These are phyloP conservation scores for Campylomormyrus numenius DNA, from an alignment of 2,113 vertebrate species.

Conservation along the genomic window DNA sequence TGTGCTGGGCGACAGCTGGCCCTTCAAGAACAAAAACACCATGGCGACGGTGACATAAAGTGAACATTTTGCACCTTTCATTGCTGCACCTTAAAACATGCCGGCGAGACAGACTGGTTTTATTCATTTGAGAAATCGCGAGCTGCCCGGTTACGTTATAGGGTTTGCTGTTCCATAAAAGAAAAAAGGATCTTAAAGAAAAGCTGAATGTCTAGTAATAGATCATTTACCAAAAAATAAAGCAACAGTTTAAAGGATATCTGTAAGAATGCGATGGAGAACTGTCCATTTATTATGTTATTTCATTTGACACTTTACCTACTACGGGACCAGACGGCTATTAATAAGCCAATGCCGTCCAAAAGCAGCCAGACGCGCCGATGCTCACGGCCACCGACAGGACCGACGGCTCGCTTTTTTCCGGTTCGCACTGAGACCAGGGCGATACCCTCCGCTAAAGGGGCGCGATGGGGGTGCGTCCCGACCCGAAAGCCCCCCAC, in stretches of 20 bases:
- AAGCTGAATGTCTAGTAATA: background rate
- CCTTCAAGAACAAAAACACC: background rate
- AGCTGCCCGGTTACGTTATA: background rate
- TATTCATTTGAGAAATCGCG: background rate
- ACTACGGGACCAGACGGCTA: background rate
- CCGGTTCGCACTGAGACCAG: background rate
- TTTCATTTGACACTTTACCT: background rate
- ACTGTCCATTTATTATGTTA: background rate
- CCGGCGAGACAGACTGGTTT: background rate
- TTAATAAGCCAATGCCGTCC: background rate
- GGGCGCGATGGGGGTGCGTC: background rate
- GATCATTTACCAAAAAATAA: background rate
- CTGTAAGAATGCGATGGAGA: background rate
- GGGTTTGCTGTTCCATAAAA: background rate
- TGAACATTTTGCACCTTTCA: background rate
- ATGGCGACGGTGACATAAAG: background rate
- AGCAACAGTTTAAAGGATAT: background rate
- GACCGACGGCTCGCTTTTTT: background rate
- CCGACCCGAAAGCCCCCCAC: background rate
- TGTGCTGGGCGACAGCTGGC: background rate
- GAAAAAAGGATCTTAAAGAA: background rate
- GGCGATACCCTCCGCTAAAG: background rate
- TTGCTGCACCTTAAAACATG: background rate
- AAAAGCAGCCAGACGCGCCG: background rate
- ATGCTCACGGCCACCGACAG: background rate